phyloP scores from a whole-genome alignment of 2,797 vertebrate species.

The Gastrophryne carolinensis region DNA sequence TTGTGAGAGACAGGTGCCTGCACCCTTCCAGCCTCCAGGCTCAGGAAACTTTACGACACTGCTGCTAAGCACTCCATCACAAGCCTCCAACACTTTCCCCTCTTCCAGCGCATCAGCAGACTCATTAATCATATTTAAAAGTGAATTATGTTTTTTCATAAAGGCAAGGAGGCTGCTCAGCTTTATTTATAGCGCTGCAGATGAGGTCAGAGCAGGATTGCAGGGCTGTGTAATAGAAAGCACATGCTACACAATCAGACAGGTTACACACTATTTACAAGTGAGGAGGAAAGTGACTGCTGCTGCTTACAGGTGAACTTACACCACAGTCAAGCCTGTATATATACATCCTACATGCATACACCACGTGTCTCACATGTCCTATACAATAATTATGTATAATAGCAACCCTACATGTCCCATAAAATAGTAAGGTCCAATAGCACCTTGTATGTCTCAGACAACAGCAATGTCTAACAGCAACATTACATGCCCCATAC shows the following conservation, averaged over 20 bases:
- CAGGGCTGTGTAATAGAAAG: slow-evolving; percentile 42
- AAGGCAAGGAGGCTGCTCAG: background rate
- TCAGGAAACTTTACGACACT: background rate
- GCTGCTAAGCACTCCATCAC: background rate
- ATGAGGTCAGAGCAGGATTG: slow-evolving; percentile 41
- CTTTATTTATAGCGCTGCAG: slow-evolving; percentile 46
- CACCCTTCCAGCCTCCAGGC: background rate
- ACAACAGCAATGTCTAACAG: too few species aligned
- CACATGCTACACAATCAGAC: slow-evolving; percentile 39
- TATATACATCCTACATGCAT: too few species aligned
- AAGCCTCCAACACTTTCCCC: too few species aligned
- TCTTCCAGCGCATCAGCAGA: background rate
- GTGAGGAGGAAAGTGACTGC: background rate
- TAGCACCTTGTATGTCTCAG: too few species aligned
- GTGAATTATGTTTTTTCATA: slow-evolving; percentile 52
- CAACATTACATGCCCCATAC: too few species aligned
- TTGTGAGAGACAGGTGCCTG: slow-evolving; percentile 15
- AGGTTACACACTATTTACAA: slow-evolving; percentile 5
- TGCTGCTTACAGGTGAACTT: slow-evolving; percentile 1
- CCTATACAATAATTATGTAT: too few species aligned
- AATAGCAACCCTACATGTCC: too few species aligned
- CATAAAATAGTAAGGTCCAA: too few species aligned
- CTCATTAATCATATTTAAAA: slow-evolving; percentile 48
- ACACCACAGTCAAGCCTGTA: too few species aligned
- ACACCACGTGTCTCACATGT: too few species aligned